Base-by-base conservation (phyloP, 2,113 vertebrate genomes). In the Heteronetta atricapilla region DNA sequence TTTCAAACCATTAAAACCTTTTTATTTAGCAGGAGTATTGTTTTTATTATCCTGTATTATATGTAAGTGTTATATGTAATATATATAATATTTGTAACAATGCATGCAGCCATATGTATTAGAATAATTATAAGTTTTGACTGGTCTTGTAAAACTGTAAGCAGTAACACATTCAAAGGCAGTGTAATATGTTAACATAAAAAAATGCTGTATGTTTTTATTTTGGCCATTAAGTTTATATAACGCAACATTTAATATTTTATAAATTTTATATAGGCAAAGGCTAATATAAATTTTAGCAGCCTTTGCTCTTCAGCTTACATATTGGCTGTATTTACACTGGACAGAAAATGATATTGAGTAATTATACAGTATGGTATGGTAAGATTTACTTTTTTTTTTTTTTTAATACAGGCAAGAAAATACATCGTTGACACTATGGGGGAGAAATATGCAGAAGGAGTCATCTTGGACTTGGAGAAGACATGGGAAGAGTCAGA, bases 401-500 rank as follows among this genome's bases (percentile, higher is more conserved):
- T 25, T 13, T 25, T 18, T 90, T 94, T 88, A 96, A 86, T 55
- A 46, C 23, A 99, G 99, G 99, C 99, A 72, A 98, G 99, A 94
- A 99, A 99, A 96, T 99, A 99, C 75, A 98, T 99, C 53, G 97
- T 94, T 96, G 98, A 99, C 15, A 96, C 98, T 31, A 98, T 99
- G 98, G 99, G 99, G 5, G 98, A 98, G 78, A 99, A 98, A 63
- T 99, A 99, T 11, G 94, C 97, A 1, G 99, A 99, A 92, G 98
- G 98, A n/a, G 97, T 99, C 55, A 95, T 99, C 82, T 97, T 99
- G 68, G 98, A 99, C 93, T 96, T 99, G 97, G 99, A 99, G 95
- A 98, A 98, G 97, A 99, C 97, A 0, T 99, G 99, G 99, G 98
- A 99, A 94, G 99, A 99, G 94, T 99, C 99, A 15, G 98, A 99